Conservation (phyloP, 2,113 vertebrate species). For the Chlamydotis undulata region DNA sequence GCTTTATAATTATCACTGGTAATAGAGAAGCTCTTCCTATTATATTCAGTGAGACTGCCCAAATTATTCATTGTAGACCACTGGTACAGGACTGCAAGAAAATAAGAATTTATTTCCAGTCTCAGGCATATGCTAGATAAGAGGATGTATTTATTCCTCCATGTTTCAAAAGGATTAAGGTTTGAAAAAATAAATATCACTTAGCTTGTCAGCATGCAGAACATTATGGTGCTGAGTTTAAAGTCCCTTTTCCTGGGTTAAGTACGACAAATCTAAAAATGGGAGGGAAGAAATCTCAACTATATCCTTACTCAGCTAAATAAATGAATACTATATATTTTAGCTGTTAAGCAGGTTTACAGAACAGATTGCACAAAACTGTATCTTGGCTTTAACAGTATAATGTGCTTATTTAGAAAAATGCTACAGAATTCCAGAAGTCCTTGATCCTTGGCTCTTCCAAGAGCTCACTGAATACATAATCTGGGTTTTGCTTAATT, state of each 20-base stretch:
- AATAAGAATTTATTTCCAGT: constrained; percentile 82
- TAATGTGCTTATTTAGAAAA: constrained; percentile 76
- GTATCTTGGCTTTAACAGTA: constrained; percentile 56
- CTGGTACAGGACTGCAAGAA: constrained; percentile 69
- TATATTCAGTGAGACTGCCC: constrained; percentile 77
- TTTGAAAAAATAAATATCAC: constrained; percentile 85
- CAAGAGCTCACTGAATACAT: constrained; percentile 75
- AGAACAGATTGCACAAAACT: constrained; percentile 63
- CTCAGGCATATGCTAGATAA: constrained; percentile 83
- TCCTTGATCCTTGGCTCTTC: constrained; percentile 79
- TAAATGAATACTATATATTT: constrained; percentile 76
- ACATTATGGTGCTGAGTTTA: constrained; percentile 75
- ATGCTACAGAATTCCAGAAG: constrained; percentile 73
- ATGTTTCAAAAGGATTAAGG: constrained; percentile 86
- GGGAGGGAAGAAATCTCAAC: constrained; percentile 44
- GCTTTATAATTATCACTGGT: constrained; percentile 83
- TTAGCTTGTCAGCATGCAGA: constrained; percentile 80
- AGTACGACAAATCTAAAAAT: constrained; percentile 69
- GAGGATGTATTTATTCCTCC: constrained; percentile 86
- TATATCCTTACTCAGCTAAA: constrained; percentile 76
- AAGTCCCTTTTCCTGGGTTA: constrained; percentile 73
- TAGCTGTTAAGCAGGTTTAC: constrained; percentile 63
- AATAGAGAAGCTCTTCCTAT: constrained; percentile 81
- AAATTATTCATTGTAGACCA: constrained; percentile 81
- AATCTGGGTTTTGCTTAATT: constrained; percentile 84